Percentiles rank a stretch among this genome's conserved stretches.
phyloP scores from a whole-genome alignment of 2,888 invertebrate genomes.

The Hartigia nigra region DNA sequence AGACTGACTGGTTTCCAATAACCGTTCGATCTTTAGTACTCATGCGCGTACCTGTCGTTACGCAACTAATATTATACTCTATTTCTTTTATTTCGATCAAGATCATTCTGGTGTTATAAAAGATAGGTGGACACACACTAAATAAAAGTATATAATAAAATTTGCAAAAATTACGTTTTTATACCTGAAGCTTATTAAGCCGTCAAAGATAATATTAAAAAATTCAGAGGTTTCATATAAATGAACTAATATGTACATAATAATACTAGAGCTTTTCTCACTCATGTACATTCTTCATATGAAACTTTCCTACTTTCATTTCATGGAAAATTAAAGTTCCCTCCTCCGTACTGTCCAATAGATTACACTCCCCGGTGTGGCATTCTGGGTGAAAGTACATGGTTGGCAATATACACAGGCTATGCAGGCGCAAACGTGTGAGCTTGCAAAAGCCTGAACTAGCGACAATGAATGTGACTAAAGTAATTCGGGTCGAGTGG shows the following conservation, averaged over 20 bases:
- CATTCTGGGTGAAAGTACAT: neutral
- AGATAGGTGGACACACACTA: neutral
- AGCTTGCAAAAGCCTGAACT: neutral
- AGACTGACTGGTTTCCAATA: neutral
- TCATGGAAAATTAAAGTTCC: neutral
- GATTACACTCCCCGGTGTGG: neutral
- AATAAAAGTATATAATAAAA: neutral
- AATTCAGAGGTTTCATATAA: too few relatives aligned
- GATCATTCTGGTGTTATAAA: neutral
- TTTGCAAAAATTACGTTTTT: neutral
- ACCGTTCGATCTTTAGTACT: neutral
- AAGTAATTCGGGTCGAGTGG: neutral
- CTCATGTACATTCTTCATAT: neutral
- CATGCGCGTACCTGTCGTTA: neutral
- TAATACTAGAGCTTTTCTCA: neutral
- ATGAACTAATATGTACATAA: neutral
- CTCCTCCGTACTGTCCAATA: neutral
- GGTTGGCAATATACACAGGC: neutral
- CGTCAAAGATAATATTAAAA: neutral
- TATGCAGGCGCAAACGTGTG: neutral
- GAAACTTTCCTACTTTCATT: neutral
- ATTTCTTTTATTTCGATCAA: neutral
- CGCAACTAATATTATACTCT: neutral
- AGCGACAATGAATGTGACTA: neutral
- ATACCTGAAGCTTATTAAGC: neutral